phyloP scores from a whole-genome alignment of 2,113 vertebrate genomes.

The Gadus macrocephalus region DNA sequence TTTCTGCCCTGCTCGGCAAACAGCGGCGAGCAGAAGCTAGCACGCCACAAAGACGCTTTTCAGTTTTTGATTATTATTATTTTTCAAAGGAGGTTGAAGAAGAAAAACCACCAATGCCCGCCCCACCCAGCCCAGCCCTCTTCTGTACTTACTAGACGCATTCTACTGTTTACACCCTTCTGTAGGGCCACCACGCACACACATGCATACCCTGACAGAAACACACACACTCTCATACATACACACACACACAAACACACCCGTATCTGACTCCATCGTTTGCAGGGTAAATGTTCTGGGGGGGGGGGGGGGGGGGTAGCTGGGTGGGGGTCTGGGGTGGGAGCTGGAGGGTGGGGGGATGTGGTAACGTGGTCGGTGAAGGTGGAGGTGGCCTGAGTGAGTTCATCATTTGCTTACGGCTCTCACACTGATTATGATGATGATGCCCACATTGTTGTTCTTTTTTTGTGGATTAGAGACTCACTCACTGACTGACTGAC shows the following conservation, averaged over 20 bases:
- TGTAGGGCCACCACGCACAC: conserved; percentile 43
- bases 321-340: too few species aligned
- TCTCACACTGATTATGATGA: conserved; percentile 6
- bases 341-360: too few species aligned
- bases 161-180: conserved; percentile 56
- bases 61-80: conserved; percentile 41
- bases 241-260: neutral
- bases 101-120: conserved; percentile 4
- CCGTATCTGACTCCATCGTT: neutral
- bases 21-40: conserved; percentile 36
- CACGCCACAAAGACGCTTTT: conserved; percentile 46
- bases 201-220: neutral
- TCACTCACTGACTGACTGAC: conserved; percentile 27
- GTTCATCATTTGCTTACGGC: too few species aligned
- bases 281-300: too few species aligned
- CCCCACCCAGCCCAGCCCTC: neutral
- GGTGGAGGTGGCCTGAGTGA: too few species aligned
- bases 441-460: conserved; percentile 20
- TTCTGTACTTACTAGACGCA: conserved; percentile 47
- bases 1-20: conserved; percentile 22
- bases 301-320: too few species aligned
- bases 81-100: neutral
- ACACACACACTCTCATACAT: too few species aligned
- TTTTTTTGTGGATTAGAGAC: conserved; percentile 22
- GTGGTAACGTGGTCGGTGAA: too few species aligned